Base-by-base conservation (phyloP, 2,113 vertebrate genomes). In the Actenoides hombroni region DNA sequence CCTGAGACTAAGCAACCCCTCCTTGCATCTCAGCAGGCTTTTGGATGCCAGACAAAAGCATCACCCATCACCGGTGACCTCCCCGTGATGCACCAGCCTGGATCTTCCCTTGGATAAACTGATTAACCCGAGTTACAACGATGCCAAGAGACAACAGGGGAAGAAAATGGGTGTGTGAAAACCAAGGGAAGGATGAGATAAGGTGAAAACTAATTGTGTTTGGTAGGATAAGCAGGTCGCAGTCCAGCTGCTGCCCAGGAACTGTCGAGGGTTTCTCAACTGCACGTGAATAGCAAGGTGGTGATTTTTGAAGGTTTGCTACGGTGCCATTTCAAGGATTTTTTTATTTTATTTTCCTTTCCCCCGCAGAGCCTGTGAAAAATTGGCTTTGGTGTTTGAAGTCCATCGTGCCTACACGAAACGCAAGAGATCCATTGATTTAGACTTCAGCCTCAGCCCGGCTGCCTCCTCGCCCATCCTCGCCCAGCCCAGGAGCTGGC, bases 41-140 rank as follows among this genome's bases (percentile, higher is more conserved):
- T 13, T 18, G 57, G 23, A 9, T 26, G 64, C 57, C 18, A 17
- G 5, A 5, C 0, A 7, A 16, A 46, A 59, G 16, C 86, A 60
- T 31, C 70, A 48, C 23, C 42, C 51, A 28, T 19, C 2, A 31
- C 40, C 8, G 3, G 53, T 64, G 24, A 61, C 11, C 57, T 71
- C 39, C 26, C 21, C 2, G 0, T 0, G 1, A 18, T 17, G 60
- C 40, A 40, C 40, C 42, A 10, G 1, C 37, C 53, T 3, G 7
- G 10, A 74, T 33, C 85, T 73, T 31, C 67, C 56, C 59, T 29
- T 3, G 39, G 81, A 40, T 51, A 7, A 74, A n/a, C 19, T 33
- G 42, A 49, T 92, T 40, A 90, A 19, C 15, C 20, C 0, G 0
- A 86, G 25, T 9, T 5, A 12, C 11, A 6, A 11, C 1, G 6